Evolutionary conservation across 2,113 vertebrate species (phyloP), one percentile per base, ranked within the genome.

Genomic region (Bubo blakistoni): DNA sequence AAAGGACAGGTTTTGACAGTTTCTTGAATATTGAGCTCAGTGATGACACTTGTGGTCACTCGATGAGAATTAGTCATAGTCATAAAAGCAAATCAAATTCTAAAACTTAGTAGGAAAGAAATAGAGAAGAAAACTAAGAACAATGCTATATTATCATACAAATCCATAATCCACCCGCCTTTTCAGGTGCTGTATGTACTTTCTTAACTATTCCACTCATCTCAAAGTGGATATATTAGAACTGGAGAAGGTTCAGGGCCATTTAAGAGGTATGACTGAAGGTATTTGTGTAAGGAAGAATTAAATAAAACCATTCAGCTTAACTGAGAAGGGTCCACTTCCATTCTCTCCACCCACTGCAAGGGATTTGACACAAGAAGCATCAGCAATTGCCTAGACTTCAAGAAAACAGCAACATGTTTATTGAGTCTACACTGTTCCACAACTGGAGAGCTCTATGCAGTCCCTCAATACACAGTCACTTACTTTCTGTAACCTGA

Each of bases 361-460:
- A 69, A 59, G 7, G 16, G 13, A 46, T 82, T 63, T 61, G 49
- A 21, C 38, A 19, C 9, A 47, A 78, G 38, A 44, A 40, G 9
- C 16, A 66, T 87, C 59, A 57, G 5, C 11, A 52, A 13, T 32
- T 25, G 6, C 38, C 15, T 36, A 12, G 24, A 13, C 1, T 34
- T 54, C 55, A 21, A 21, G 34, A 84, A 72, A 69, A 18, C 5
- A 77, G 24, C 15, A 52, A 18, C 11, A 47, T 6, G 14, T 61
- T 63, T 10, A 2, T 0, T 8, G 30, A 46, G 18, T 27, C 13
- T 44, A 26, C 17, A 6, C 5, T n/a, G 11, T 21, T 63, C 11
- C 13, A 5, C 40, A 51, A 3, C 4, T 44, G 32, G 38, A 51
- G 4, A 73, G 2, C 4, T 61, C 40, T 16, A 16, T 2, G 1